These are phyloP conservation scores for Drosophila prostipennis DNA, from an alignment of 2,888 invertebrate species.

Conservation along the genomic window DNA sequence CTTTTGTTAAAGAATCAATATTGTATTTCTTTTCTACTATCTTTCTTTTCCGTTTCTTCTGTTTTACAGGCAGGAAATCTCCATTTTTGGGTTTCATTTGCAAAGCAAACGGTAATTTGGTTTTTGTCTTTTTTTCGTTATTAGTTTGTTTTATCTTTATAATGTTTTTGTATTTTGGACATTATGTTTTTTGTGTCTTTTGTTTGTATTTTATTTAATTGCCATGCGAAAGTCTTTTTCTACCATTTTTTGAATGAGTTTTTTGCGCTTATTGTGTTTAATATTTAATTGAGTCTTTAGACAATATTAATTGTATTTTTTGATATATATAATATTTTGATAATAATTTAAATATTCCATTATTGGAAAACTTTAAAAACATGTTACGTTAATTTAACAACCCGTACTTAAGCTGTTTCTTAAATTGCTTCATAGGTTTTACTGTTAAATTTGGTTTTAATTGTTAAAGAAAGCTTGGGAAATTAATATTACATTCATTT, in stretches of 20 bases:
- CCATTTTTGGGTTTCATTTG: slow-evolving; percentile 84
- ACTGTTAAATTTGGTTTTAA: not conserved
- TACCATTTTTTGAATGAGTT: slow-evolving; percentile 10
- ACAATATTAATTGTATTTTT: slow-evolving; percentile 21
- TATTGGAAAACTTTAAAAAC: too few relatives aligned
- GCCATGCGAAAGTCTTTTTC: slow-evolving; percentile 40
- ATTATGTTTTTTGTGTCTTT: slow-evolving; percentile 9
- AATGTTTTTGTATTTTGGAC: slow-evolving; percentile 9
- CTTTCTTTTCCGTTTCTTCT: slow-evolving; percentile 74
- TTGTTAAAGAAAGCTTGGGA: not conserved
- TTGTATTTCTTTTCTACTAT: slow-evolving; percentile 52
- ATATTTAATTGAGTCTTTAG: slow-evolving; percentile 27
- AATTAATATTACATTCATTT: not conserved
- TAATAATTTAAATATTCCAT: too few relatives aligned
- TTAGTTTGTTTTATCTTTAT: slow-evolving; percentile 35
- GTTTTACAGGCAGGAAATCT: slow-evolving; percentile 83
- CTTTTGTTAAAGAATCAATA: slow-evolving; percentile 32
- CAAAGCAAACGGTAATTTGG: slow-evolving; percentile 83
- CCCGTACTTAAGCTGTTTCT: not conserved
- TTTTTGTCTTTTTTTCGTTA: slow-evolving; percentile 37
- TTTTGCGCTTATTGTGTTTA: slow-evolving; percentile 38
- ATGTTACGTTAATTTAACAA: not conserved
- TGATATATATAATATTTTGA: not conserved
- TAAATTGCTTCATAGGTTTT: not conserved
- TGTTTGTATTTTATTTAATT: slow-evolving; percentile 40